Conservation (phyloP, 2,797 vertebrate species). For the Oryzias sinensis region DNA sequence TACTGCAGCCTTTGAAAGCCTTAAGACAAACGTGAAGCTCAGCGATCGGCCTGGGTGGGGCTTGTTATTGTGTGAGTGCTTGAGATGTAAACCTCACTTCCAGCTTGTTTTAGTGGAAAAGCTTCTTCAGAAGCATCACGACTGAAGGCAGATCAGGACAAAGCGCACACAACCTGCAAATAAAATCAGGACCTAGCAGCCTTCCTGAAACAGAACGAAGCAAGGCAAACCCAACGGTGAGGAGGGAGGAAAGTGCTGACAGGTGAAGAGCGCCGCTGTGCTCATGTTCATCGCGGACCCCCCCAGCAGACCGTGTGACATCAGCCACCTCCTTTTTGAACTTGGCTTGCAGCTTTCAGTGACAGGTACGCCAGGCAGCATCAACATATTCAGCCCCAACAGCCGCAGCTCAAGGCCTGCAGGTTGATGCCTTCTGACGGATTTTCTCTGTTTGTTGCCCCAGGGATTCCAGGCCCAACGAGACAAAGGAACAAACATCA, state of each 20-base stretch:
- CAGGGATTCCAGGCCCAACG: constrained; percentile 59
- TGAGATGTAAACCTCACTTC: too few relatives aligned
- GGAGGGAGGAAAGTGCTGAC: constrained; percentile 51
- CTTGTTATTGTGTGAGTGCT: too few relatives aligned
- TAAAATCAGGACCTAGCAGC: neutral
- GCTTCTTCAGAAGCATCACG: too few relatives aligned
- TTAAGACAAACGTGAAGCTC: too few relatives aligned
- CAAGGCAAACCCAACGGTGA: neutral
- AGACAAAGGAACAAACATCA: constrained; percentile 73
- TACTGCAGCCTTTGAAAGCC: too few relatives aligned
- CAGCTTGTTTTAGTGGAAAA: too few relatives aligned
- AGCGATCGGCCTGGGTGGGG: too few relatives aligned
- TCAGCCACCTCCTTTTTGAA: constrained; percentile 70
- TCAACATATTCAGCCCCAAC: constrained; percentile 61
- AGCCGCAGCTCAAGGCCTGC: constrained; percentile 49
- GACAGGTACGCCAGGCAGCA: constrained; percentile 76
- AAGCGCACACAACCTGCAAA: neutral
- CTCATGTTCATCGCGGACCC: constrained; percentile 42
- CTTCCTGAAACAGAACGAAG: neutral
- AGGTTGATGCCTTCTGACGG: constrained; percentile 71
- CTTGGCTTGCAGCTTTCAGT: constrained; percentile 65
- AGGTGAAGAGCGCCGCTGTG: constrained; percentile 27
- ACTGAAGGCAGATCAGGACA: neutral
- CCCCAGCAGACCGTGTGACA: constrained; percentile 65
- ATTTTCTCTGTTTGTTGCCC: constrained; percentile 78